Percentiles rank a stretch among this genome's conserved stretches.
These are phyloP conservation scores for Coreoperca whiteheadi DNA, from an alignment of 2,113 vertebrate genomes.

Conservation along the genomic window DNA sequence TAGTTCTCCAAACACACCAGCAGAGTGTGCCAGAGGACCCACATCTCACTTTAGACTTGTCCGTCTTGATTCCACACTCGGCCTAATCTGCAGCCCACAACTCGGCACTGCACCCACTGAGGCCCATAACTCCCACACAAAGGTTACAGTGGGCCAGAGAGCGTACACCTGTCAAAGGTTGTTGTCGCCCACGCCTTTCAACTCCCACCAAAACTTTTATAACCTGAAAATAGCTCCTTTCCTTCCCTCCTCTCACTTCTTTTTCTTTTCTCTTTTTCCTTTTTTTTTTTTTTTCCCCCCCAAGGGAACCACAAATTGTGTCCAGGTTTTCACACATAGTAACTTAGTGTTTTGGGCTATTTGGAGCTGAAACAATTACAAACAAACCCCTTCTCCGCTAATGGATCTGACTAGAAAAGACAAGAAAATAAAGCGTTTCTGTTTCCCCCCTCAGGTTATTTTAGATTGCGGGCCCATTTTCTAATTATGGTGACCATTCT, in stretches of 20 bases:
- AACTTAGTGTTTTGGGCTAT: slow-evolving; percentile 75
- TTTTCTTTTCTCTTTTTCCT: too few species aligned
- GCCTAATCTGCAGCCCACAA: slow-evolving; percentile 48
- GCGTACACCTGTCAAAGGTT: slow-evolving; percentile 70
- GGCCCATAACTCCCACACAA: slow-evolving; percentile 23
- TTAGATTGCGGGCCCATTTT: slow-evolving; percentile 61
- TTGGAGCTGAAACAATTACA: slow-evolving; percentile 74
- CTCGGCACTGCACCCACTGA: background rate
- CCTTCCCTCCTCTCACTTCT: slow-evolving; percentile 32
- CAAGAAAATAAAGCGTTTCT: slow-evolving; percentile 60
- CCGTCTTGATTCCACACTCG: background rate
- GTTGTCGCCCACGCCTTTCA: slow-evolving; percentile 47
- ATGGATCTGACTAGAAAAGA: slow-evolving; percentile 59
- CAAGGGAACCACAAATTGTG: slow-evolving; percentile 72
- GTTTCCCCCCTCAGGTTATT: slow-evolving; percentile 61
- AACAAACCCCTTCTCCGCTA: slow-evolving; percentile 67
- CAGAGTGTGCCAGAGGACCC: slow-evolving; percentile 80
- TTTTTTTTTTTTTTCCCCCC: slow-evolving; percentile 15
- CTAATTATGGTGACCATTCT: slow-evolving; percentile 54
- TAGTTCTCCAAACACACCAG: slow-evolving; percentile 52
- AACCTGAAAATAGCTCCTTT: slow-evolving; percentile 68
- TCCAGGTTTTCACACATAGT: slow-evolving; percentile 77
- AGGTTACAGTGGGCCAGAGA: slow-evolving; percentile 37
- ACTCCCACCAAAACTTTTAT: slow-evolving; percentile 54
- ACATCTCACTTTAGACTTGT: background rate